These are phyloP conservation scores for Orthosia cruda DNA, from an alignment of 2,888 invertebrate species.

Conservation along the genomic window DNA sequence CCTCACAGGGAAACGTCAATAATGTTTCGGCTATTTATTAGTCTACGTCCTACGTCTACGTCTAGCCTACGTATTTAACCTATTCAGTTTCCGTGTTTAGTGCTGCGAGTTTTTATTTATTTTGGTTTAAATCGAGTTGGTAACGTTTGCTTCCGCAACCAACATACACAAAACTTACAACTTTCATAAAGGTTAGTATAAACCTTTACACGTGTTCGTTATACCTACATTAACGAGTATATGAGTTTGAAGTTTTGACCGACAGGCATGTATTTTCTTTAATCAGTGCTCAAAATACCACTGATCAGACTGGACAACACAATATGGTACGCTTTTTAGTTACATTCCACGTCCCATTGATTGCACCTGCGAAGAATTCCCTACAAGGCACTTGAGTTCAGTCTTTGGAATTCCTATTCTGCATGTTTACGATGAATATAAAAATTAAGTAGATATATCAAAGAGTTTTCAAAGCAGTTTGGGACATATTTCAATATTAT, in stretches of 20 bases:
- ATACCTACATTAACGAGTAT: no score
- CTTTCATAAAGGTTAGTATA: not conserved
- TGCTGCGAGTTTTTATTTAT: no score
- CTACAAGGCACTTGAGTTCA: no score
- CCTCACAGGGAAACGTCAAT: slow-evolving; percentile 21
- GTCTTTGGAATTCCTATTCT: no score
- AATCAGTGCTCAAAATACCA: not conserved
- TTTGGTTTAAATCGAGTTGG: no score
- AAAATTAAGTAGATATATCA: not conserved
- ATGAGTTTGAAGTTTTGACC: no score
- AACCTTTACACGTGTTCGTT: no score
- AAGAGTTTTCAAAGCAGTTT: not conserved
- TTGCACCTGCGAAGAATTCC: no score
- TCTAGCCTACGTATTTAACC: no score
- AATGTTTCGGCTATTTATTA: slow-evolving; percentile 33
- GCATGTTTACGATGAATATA: no score
- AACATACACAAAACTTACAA: not conserved
- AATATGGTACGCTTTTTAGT: not conserved
- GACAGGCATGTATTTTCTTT: not conserved
- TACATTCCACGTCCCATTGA: not conserved
- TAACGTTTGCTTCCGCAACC: not conserved
- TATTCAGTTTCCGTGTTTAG: no score
- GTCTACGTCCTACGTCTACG: slow-evolving; percentile 23
- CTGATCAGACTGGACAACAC: not conserved
- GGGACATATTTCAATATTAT: no score